Percentiles rank a stretch among this genome's conserved stretches.
Conservation (phyloP, 2,113 vertebrate species). For the Chaenocephalus aceratus region DNA sequence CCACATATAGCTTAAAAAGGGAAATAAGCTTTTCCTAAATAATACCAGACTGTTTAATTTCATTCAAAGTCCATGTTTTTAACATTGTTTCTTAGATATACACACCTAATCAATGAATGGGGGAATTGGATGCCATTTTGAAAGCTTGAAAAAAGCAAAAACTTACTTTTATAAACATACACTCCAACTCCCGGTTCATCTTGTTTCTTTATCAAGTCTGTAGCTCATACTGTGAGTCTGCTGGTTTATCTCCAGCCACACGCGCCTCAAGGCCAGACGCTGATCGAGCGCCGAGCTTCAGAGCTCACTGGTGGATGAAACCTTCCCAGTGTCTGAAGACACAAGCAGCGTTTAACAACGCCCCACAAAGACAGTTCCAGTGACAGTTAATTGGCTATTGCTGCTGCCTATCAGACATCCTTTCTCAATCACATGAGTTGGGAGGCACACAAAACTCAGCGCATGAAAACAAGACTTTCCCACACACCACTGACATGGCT, state of each 20-base stretch:
- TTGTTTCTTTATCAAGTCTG: conserved; percentile 43
- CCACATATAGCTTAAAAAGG: not conserved
- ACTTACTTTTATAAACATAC: conserved; percentile 89
- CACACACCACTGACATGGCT: conserved; percentile 25
- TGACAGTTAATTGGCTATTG: conserved; percentile 57
- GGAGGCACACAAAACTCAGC: conserved; percentile 6
- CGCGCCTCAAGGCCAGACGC: conserved; percentile 31
- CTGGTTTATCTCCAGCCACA: conserved; percentile 46
- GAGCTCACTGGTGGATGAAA: conserved; percentile 44
- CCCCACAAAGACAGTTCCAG: conserved; percentile 16
- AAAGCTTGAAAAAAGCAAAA: conserved; percentile 31
- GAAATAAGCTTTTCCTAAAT: not conserved
- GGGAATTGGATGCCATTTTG: not conserved
- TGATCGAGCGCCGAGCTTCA: conserved; percentile 33
- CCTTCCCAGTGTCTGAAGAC: conserved; percentile 67
- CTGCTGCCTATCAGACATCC: conserved; percentile 61
- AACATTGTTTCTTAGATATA: no score
- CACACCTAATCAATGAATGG: not conserved
- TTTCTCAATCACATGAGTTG: conserved; percentile 72
- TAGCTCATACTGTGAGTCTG: conserved; percentile 71
- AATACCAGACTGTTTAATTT: not conserved
- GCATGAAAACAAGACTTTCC: conserved; percentile 34
- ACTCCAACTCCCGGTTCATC: conserved; percentile 85
- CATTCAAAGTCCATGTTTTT: not conserved
- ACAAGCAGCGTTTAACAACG: conserved; percentile 24